Conservation (phyloP, 2,888 invertebrate species). For the Leptogaster cylindrica region DNA sequence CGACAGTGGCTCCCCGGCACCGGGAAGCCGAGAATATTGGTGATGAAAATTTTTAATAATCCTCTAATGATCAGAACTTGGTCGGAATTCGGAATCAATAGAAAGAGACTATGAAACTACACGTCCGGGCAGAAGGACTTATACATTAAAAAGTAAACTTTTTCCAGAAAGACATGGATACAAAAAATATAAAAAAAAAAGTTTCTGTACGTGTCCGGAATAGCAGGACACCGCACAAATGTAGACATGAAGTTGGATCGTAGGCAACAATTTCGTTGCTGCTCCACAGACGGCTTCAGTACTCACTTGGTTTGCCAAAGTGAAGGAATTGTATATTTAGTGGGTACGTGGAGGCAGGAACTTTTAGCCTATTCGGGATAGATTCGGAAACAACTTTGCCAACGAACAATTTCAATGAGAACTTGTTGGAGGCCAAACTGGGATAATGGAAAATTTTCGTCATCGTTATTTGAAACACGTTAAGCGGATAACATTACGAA, state of each 20-base stretch:
- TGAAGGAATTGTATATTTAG: constrained; percentile 37
- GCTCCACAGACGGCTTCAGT: constrained; percentile 9
- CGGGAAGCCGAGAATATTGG: no score
- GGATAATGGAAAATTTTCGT: constrained; percentile 9
- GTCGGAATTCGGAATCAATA: constrained; percentile 10
- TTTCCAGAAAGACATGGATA: constrained; percentile 26
- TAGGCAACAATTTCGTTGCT: constrained; percentile 9
- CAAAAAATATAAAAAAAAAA: no score
- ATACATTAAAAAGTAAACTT: constrained; percentile 33
- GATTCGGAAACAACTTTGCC: constrained; percentile 4
- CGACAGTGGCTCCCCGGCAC: no score
- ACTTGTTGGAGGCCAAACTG: constrained; percentile 22
- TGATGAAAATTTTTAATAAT: constrained; percentile 24
- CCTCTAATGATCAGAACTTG: constrained; percentile 12
- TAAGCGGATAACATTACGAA: constrained; percentile 49
- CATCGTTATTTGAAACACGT: constrained; percentile 50
- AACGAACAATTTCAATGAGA: constrained; percentile 9
- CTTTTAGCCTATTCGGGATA: constrained; percentile 1
- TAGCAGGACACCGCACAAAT: constrained; percentile 16
- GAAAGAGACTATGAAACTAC: not conserved
- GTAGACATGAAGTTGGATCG: constrained; percentile 17
- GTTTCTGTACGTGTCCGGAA: constrained; percentile 18
- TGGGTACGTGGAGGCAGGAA: constrained; percentile 27
- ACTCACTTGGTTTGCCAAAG: constrained; percentile 25
- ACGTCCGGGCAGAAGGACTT: constrained; percentile 19